Evolutionary conservation across 2,113 vertebrate genomes (phyloP).

Genomic region (Lamprotornis superbus): DNA sequence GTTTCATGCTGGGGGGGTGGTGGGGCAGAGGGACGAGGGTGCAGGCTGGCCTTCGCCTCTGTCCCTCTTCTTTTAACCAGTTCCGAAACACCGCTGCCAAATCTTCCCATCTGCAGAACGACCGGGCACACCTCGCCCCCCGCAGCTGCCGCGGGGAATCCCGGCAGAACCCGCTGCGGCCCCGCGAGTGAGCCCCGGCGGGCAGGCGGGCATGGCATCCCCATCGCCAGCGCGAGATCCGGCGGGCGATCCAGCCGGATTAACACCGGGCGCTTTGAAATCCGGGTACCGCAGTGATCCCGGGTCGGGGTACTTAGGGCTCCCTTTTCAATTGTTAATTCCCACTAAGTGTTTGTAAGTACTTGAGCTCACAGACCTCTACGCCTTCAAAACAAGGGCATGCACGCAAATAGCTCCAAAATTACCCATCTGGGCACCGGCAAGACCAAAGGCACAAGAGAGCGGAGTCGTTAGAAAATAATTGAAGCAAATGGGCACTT

Average conservation of each 20-base stretch:
- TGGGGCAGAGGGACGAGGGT: not conserved
- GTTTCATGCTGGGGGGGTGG: not conserved
- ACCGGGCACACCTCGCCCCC: fast-evolving
- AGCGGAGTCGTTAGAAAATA: conserved; percentile 19
- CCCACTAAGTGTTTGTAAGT: conserved; percentile 18
- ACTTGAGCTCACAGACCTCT: not conserved
- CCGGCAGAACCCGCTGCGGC: not conserved
- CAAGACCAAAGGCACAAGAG: conserved; percentile 25
- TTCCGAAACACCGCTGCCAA: not conserved
- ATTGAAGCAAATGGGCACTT: not conserved
- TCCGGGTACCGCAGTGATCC: not conserved
- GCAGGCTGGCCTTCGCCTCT: not conserved
- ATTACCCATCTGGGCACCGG: not conserved
- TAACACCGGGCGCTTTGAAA: conserved; percentile 22
- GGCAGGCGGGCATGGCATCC: not conserved
- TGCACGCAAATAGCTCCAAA: conserved; percentile 26
- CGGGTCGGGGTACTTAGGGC: not conserved
- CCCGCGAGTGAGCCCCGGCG: not conserved
- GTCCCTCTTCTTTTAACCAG: fast-evolving
- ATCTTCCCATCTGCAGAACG: not conserved
- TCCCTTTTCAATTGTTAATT: conserved; percentile 51
- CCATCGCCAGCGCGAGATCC: not conserved
- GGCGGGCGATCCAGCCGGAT: not conserved
- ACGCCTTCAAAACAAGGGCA: conserved; percentile 14
- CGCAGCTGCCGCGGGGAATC: not conserved